Conservation (phyloP, 2,797 vertebrate species). For the Coregonus suidteri region DNA sequence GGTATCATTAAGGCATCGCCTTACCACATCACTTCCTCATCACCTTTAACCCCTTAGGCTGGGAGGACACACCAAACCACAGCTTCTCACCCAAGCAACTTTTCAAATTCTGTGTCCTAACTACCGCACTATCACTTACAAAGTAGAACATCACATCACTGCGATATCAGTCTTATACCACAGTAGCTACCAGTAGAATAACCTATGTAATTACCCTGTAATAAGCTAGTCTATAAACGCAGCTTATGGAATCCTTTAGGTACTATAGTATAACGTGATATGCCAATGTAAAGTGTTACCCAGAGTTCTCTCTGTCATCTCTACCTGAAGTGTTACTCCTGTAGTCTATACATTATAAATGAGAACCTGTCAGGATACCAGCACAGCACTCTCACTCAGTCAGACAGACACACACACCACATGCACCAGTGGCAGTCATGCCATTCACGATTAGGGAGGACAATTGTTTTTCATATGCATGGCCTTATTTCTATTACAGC, state of each 20-base stretch:
- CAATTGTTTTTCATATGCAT: too few species aligned
- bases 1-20: not conserved
- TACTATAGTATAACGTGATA: not conserved
- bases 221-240: not conserved
- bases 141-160: too few species aligned
- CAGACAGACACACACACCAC: not conserved
- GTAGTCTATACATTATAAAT: not conserved
- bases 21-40: slow-evolving; percentile 34
- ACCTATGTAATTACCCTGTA: not conserved
- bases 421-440: too few species aligned
- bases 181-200: not conserved
- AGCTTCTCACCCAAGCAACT: not conserved
- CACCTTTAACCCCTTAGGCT: not conserved
- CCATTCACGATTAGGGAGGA: too few species aligned
- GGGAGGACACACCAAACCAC: not conserved
- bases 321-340: not conserved
- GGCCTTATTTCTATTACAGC: too few species aligned
- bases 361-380: not conserved
- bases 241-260: not conserved
- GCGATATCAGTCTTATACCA: not conserved
- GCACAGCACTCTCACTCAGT: not conserved
- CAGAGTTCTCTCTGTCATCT: not conserved
- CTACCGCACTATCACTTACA: too few species aligned
- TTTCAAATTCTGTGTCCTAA: too few species aligned
- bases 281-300: not conserved